A percentile compares a stretch with the other conserved stretches of the same genome.
Conservation (phyloP, 2,113 vertebrate genomes). For the Origma solitaria region DNA sequence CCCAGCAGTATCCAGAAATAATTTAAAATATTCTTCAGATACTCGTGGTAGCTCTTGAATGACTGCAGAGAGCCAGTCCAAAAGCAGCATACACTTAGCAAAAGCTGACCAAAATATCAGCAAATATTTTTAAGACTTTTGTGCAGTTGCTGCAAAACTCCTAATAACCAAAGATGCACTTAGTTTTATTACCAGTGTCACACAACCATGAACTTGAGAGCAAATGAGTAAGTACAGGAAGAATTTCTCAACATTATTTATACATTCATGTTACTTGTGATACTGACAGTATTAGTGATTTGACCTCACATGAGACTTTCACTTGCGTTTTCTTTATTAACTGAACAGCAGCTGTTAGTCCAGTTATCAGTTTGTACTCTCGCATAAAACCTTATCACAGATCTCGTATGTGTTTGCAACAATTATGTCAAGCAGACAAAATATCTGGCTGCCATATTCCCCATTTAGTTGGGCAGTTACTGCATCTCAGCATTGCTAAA, state of each 20-base stretch:
- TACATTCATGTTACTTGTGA: background rate
- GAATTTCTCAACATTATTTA: background rate
- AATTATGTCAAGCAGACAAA: background rate
- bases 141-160: background rate
- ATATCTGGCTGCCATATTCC: background rate
- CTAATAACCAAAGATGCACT: background rate
- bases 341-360: background rate
- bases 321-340: background rate
- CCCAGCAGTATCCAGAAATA: background rate
- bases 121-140: background rate
- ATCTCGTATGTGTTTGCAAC: background rate
- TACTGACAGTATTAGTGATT: background rate
- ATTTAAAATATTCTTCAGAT: background rate
- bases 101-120: background rate
- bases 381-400: background rate
- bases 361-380: background rate
- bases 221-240: background rate
- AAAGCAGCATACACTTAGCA: background rate
- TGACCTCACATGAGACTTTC: background rate
- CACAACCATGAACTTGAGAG: background rate
- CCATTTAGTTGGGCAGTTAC: accelerated
- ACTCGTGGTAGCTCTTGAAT: background rate
- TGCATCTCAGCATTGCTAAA: background rate
- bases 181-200: background rate
- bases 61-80: background rate